These are phyloP conservation scores for Phalacrocorax carbo DNA, from an alignment of 2,113 vertebrate species.

Conservation along the genomic window DNA sequence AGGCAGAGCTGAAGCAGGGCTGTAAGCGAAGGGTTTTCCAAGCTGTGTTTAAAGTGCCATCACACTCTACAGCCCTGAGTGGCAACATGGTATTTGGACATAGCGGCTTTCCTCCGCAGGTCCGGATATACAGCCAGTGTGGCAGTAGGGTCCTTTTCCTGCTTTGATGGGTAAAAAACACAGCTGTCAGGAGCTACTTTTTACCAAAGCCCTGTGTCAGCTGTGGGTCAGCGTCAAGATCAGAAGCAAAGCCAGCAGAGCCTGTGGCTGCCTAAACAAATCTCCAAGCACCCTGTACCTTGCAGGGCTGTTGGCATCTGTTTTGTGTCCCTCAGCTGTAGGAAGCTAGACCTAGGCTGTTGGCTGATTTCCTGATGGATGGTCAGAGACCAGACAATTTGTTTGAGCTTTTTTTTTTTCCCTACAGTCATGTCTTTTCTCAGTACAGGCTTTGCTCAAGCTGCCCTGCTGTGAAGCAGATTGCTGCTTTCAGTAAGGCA, in stretches of 20 bases:
- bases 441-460: not conserved
- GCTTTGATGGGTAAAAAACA: not conserved
- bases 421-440: not conserved
- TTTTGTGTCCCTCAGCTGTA: not conserved
- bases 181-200: not conserved
- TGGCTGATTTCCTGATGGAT: not conserved
- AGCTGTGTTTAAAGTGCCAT: not conserved
- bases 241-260: not conserved
- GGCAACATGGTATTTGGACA: not conserved
- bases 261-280: not conserved
- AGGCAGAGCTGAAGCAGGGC: not conserved
- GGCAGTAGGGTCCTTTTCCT: not conserved
- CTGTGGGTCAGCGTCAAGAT: rapidly evolving
- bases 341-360: not conserved
- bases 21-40: conserved; percentile 25
- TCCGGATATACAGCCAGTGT: not conserved
- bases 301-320: not conserved
- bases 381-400: not conserved
- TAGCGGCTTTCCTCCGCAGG: rapidly evolving
- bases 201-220: not conserved
- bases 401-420: not conserved
- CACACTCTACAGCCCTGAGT: not conserved
- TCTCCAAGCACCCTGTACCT: not conserved
- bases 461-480: not conserved
- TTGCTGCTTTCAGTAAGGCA: not conserved